A percentile compares a stretch with the other conserved stretches of the same genome.
These are phyloP conservation scores for Characodon lateralis DNA, from an alignment of 2,797 vertebrate genomes.

Conservation along the genomic window DNA sequence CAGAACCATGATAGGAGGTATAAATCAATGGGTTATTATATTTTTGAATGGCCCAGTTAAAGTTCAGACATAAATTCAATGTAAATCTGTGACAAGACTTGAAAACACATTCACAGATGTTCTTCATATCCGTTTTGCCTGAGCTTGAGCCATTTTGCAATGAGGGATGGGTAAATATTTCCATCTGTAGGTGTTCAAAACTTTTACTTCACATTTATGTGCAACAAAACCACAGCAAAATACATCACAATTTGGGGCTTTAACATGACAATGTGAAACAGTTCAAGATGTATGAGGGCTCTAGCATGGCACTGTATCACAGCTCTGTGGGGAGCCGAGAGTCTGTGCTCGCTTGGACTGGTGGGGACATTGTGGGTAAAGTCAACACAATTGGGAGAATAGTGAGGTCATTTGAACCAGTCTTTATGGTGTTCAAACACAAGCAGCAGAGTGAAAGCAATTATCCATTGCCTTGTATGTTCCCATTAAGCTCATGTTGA, in stretches of 20 bases:
- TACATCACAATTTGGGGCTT: background rate
- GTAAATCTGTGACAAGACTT: background rate
- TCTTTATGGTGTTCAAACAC: conserved; percentile 36
- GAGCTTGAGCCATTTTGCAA: background rate
- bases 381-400: conserved; percentile 23
- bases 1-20: background rate
- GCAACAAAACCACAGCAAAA: background rate
- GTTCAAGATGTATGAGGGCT: background rate
- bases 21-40: background rate
- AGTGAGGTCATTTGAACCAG: conserved; percentile 26
- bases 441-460: conserved; percentile 28
- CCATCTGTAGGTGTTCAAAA: background rate
- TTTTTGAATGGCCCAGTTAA: background rate
- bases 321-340: conserved; percentile 39
- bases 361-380: conserved; percentile 27
- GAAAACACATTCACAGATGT: background rate
- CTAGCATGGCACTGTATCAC: conserved; percentile 15
- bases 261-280: background rate
- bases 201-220: background rate
- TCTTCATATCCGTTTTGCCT: background rate
- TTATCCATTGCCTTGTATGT: conserved; percentile 15
- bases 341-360: conserved; percentile 46
- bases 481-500: conserved; percentile 29
- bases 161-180: background rate
- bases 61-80: background rate